phyloP scores from a whole-genome alignment of 1,140 invertebrate genomes.

The Drosophila erecta region DNA sequence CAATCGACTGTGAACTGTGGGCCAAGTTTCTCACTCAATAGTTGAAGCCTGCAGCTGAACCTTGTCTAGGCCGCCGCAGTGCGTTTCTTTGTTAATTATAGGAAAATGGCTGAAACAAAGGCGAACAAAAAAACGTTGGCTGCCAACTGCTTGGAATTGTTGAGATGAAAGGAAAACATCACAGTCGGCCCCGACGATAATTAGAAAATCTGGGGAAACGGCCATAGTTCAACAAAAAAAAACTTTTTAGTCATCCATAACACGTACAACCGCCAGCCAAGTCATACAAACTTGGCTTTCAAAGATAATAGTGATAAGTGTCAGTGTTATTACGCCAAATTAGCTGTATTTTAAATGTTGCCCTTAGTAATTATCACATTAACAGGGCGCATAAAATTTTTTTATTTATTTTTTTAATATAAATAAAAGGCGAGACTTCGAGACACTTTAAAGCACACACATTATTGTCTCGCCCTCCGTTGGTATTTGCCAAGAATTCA shows the following conservation, averaged over 20 bases:
- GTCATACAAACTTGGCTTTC: background rate
- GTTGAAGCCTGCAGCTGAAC: conserved; percentile 40
- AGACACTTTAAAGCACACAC: background rate
- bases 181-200: conserved; percentile 39
- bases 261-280: background rate
- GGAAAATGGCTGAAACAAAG: conserved; percentile 56
- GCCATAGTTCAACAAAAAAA: conserved; percentile 15
- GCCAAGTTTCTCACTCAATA: conserved; percentile 8
- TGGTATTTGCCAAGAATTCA: conserved; percentile 3
- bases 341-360: conserved; percentile 1
- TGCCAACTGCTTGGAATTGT: conserved; percentile 53
- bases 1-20: conserved; percentile 65
- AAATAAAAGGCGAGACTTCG: background rate
- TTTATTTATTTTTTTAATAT: background rate
- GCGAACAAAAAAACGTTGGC: conserved; percentile 25
- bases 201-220: conserved; percentile 47
- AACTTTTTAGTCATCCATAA: conserved; percentile 20
- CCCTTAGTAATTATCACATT: background rate
- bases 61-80: conserved; percentile 50
- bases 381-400: background rate
- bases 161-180: conserved; percentile 54
- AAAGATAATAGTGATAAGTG: conserved; percentile 8
- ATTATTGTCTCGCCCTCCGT: conserved; percentile 3
- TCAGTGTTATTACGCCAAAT: conserved; percentile 2
- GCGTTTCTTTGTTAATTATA: conserved; percentile 71